Conservation (phyloP, 2,888 invertebrate species). For the Ecdyonurus torrentis region DNA sequence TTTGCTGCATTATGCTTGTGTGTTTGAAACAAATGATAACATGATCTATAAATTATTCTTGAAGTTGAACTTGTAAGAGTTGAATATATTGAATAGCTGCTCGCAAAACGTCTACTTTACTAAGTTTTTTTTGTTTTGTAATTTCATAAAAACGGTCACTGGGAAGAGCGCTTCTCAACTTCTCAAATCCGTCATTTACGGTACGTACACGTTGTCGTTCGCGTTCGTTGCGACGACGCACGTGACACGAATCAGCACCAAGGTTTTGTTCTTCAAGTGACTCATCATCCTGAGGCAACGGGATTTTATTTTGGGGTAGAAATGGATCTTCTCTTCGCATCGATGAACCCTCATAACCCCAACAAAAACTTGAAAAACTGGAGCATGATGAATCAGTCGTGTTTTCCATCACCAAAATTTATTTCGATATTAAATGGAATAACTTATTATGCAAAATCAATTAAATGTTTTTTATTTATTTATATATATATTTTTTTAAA, state of each 20-base stretch:
- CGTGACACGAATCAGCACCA: not conserved
- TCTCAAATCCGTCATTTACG: conserved; percentile 18
- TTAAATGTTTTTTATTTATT: too few species aligned
- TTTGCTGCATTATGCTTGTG: too few species aligned
- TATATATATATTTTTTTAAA: too few species aligned
- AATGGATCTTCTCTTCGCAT: conserved; percentile 11
- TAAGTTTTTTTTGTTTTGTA: conserved; percentile 11
- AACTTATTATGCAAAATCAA: too few species aligned
- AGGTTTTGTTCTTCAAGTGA: not conserved
- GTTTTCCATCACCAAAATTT: not conserved
- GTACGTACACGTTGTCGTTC: conserved; percentile 16
- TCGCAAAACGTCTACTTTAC: conserved; percentile 16
- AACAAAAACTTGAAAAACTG: not conserved
- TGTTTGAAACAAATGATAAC: too few species aligned
- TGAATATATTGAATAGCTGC: conserved; percentile 15
- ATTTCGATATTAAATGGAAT: not conserved
- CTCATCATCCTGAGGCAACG: conserved; percentile 11
- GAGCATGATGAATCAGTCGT: not conserved
- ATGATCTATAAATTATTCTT: not conserved
- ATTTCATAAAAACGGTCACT: conserved; percentile 5
- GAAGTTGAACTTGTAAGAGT: conserved; percentile 10
- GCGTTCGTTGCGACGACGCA: conserved; percentile 16
- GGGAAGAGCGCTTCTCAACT: conserved; percentile 15
- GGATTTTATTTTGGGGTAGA: conserved; percentile 15
- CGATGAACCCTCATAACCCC: not conserved